Conservation (phyloP, 2,797 vertebrate genomes). For the Muraenolepis orangiensis region DNA sequence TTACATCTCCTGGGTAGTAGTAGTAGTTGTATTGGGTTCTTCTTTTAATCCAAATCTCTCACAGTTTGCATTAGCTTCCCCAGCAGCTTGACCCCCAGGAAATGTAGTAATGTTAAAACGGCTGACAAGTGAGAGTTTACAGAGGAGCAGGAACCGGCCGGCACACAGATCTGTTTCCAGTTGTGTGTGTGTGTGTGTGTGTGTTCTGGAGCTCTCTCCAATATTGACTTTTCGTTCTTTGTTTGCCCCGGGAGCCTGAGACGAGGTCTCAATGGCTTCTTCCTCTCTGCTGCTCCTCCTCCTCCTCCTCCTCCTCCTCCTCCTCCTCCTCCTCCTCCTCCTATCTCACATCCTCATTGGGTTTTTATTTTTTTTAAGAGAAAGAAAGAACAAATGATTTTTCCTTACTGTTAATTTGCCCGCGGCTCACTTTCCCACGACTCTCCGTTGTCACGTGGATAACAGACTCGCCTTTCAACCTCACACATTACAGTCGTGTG, state of each 20-base stretch:
- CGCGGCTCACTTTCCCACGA: too few relatives aligned
- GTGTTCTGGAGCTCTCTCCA: too few relatives aligned
- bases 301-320: slow-evolving; percentile 2
- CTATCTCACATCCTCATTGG: slow-evolving; percentile 23
- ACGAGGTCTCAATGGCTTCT: background rate
- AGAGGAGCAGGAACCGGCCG: background rate
- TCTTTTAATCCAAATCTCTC: too few relatives aligned
- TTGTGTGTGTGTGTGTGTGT: too few relatives aligned
- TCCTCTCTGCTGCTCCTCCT: slow-evolving; percentile 8
- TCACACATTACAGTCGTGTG: too few relatives aligned
- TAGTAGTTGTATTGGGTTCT: too few relatives aligned
- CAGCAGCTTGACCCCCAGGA: slow-evolving; percentile 15
- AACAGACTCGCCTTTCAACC: too few relatives aligned
- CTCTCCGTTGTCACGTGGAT: too few relatives aligned
- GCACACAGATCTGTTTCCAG: background rate
- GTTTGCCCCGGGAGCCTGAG: slow-evolving; percentile 13
- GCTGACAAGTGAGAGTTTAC: background rate
- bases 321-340: slow-evolving; percentile 3
- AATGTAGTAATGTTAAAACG: background rate
- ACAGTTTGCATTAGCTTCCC: background rate
- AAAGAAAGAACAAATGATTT: too few relatives aligned
- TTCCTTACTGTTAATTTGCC: too few relatives aligned
- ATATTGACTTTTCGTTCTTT: background rate
- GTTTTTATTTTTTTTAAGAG: background rate
- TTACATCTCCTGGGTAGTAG: too few relatives aligned